These are phyloP conservation scores for Choristoneura fumiferana DNA, from an alignment of 1,140 invertebrate species.

Conservation along the genomic window DNA sequence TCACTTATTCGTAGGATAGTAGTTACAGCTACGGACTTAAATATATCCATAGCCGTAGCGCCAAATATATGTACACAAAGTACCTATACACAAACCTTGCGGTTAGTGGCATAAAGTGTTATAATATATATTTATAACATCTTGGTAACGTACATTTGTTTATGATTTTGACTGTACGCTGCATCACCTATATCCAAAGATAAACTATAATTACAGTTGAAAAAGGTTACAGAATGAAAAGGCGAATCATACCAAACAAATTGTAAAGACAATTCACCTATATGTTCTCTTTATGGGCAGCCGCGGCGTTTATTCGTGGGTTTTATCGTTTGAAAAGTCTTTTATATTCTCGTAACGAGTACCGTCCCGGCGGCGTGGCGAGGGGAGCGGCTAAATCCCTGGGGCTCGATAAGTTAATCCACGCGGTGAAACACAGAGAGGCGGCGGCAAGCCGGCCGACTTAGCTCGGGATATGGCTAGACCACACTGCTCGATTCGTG, in stretches of 20 bases:
- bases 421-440: constrained; percentile 40
- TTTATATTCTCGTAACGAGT: constrained; percentile 41
- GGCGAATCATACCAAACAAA: background rate
- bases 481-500: constrained; percentile 59
- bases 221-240: too few species aligned
- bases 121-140: too few species aligned
- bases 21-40: too few species aligned
- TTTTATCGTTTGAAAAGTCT: constrained; percentile 34
- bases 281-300: constrained; percentile 20
- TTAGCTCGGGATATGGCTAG: constrained; percentile 48
- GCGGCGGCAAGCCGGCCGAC: constrained; percentile 37
- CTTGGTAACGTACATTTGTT: too few species aligned
- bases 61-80: too few species aligned
- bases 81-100: too few species aligned
- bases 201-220: too few species aligned
- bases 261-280: constrained; percentile 19
- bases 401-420: constrained; percentile 64
- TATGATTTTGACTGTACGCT: too few species aligned
- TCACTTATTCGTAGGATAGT: too few species aligned
- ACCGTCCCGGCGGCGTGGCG: constrained; percentile 10
- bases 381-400: constrained; percentile 34
- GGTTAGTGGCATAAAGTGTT: too few species aligned
- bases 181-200: too few species aligned
- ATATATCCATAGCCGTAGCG: too few species aligned
- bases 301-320: constrained; percentile 29